A percentile compares a stretch with the other conserved stretches of the same genome.
Evolutionary conservation across 1,140 invertebrate species (phyloP).

Genomic region (Trachymyrmex cornetzi): DNA sequence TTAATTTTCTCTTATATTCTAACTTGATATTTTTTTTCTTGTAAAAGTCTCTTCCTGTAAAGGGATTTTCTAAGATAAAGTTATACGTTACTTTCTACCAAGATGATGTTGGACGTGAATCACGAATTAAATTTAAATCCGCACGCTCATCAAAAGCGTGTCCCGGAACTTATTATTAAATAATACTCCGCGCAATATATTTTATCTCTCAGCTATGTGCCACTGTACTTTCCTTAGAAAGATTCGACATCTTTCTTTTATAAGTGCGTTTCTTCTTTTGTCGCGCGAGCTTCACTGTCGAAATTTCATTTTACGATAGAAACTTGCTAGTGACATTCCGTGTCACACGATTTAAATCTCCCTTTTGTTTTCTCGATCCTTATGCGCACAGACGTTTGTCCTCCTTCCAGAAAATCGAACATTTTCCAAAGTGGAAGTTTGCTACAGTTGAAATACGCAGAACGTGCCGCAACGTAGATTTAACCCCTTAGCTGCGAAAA

Average conservation of each 20-base stretch:
- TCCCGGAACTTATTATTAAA: background rate
- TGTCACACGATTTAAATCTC: constrained; percentile 64
- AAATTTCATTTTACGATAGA: constrained; percentile 71
- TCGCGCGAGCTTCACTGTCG: constrained; percentile 10
- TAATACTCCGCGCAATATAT: constrained; percentile 14
- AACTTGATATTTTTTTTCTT: background rate
- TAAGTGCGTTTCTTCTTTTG: constrained; percentile 40
- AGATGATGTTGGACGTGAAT: background rate
- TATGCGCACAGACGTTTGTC: constrained; percentile 20
- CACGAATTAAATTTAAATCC: constrained; percentile 33
- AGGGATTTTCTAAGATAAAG: background rate
- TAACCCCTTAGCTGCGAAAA: constrained; percentile 28
- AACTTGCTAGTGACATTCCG: constrained; percentile 56
- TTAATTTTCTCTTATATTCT: background rate
- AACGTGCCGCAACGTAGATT: constrained; percentile 17
- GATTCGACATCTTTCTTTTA: constrained; percentile 50
- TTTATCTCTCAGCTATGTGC: background rate
- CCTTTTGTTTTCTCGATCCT: constrained; percentile 18
- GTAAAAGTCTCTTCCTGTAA: background rate
- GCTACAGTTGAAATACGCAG: background rate
- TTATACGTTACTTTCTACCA: background rate
- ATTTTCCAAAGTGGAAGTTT: constrained; percentile 44
- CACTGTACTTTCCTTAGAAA: background rate
- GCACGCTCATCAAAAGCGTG: background rate
- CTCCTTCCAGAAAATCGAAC: constrained; percentile 48